Conservation (phyloP, 2,797 vertebrate species). For the Calcarius lapponicus region DNA sequence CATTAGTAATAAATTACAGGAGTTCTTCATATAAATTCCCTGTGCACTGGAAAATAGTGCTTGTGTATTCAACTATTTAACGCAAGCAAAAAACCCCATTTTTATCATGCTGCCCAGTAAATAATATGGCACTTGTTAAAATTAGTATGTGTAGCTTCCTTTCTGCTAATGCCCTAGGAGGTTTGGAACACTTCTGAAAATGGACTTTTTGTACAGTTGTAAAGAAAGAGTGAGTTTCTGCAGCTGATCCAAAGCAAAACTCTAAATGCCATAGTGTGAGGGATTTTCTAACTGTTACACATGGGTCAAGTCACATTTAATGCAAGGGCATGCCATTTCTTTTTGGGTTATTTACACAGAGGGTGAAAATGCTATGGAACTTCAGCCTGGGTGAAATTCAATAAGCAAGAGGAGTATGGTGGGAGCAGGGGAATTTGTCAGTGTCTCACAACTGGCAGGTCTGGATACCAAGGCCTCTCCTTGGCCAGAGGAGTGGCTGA, state of each 20-base stretch:
- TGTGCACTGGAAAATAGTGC: conserved; percentile 37
- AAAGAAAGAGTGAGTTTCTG: conserved; percentile 16
- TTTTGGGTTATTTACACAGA: conserved; percentile 54
- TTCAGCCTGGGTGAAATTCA: conserved; percentile 6
- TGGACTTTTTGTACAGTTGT: not conserved
- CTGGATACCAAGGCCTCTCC: conserved; percentile 1
- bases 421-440: not conserved
- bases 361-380: conserved; percentile 6
- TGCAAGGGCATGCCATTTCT: conserved; percentile 36
- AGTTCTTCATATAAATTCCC: conserved; percentile 52
- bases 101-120: conserved; percentile 51
- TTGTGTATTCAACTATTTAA: conserved; percentile 35
- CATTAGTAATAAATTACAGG: conserved; percentile 11
- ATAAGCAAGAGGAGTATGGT: not conserved
- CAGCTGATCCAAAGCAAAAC: conserved; percentile 28
- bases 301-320: conserved; percentile 4
- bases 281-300: not conserved
- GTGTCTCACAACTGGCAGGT: not conserved
- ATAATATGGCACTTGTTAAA: conserved; percentile 55
- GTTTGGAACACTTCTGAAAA: conserved; percentile 16
- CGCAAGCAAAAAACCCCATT: not conserved
- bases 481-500: not conserved
- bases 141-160: conserved; percentile 1
- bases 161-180: conserved; percentile 49
- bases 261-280: not conserved